A percentile compares a stretch with the other conserved stretches of the same genome.
Evolutionary conservation across 2,888 invertebrate genomes (phyloP).

Genomic region (Drosophila mulleri): DNA sequence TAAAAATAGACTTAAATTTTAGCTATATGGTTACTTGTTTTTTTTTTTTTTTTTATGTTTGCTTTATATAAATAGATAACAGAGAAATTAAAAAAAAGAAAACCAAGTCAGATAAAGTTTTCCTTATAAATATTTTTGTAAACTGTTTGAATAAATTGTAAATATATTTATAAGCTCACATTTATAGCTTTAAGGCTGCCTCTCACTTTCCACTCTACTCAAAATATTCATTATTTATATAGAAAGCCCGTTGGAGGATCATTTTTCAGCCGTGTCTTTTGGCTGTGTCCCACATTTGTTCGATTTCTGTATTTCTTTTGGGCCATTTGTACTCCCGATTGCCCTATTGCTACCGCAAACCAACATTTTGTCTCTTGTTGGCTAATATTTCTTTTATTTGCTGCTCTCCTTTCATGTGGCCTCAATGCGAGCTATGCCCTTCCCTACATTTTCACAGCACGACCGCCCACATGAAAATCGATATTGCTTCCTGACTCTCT

Average conservation of each 20-base stretch:
- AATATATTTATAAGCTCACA: not conserved
- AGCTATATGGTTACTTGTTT: too few relatives aligned
- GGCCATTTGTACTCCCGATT: slow-evolving; percentile 55
- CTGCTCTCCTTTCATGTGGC: slow-evolving; percentile 41
- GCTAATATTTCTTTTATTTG: slow-evolving; percentile 78
- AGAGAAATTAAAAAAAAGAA: too few relatives aligned
- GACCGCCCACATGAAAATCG: slow-evolving; percentile 68
- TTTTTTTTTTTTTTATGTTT: too few relatives aligned
- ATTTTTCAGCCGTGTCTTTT: slow-evolving; percentile 26
- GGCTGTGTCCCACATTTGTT: slow-evolving; percentile 12
- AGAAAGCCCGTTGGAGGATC: slow-evolving; percentile 18
- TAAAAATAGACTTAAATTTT: too few relatives aligned
- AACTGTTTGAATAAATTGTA: not conserved
- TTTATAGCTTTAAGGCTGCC: not conserved
- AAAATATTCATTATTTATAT: slow-evolving; percentile 13
- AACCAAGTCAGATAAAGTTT: too few relatives aligned
- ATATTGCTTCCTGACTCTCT: slow-evolving; percentile 65
- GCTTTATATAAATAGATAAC: too few relatives aligned
- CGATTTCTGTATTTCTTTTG: slow-evolving; percentile 6
- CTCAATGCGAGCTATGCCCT: slow-evolving; percentile 3
- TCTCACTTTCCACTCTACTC: not conserved
- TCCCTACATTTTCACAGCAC: slow-evolving; percentile 23
- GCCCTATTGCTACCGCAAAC: slow-evolving; percentile 55
- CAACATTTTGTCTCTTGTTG: slow-evolving; percentile 75
- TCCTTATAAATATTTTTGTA: too few relatives aligned